phyloP scores from a whole-genome alignment of 2,113 vertebrate species.

The Hystrix cristata region DNA sequence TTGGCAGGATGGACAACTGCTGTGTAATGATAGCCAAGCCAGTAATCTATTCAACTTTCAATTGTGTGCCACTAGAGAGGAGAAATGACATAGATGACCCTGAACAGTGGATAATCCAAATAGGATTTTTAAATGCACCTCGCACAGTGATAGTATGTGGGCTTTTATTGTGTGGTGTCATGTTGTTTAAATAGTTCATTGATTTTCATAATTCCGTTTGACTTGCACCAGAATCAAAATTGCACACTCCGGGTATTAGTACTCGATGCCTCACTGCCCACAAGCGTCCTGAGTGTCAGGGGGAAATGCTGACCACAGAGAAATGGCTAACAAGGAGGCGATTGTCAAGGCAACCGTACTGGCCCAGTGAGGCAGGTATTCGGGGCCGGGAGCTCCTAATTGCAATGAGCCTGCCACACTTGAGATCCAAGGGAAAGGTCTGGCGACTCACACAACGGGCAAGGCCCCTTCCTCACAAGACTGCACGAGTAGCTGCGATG shows the following conservation, averaged over 20 bases:
- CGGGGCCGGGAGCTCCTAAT: background rate
- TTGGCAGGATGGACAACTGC: slow-evolving; percentile 5
- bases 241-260: slow-evolving; percentile 63
- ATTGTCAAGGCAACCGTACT: slow-evolving; percentile 47
- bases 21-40: background rate
- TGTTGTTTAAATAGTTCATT: slow-evolving; percentile 66
- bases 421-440: background rate
- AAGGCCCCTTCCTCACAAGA: background rate
- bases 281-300: slow-evolving; percentile 40
- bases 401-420: background rate
- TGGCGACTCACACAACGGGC: background rate
- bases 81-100: slow-evolving; percentile 32
- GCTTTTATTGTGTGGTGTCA: slow-evolving; percentile 24
- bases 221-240: slow-evolving; percentile 61
- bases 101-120: slow-evolving; percentile 14
- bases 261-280: slow-evolving; percentile 40
- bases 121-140: slow-evolving; percentile 12
- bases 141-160: background rate
- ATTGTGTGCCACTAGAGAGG: background rate
- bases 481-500: background rate
- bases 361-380: background rate
- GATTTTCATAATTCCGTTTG: slow-evolving; percentile 70
- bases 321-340: slow-evolving; percentile 47
- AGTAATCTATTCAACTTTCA: slow-evolving; percentile 20
- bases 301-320: slow-evolving; percentile 57